Evolutionary conservation across 2,113 vertebrate species (phyloP).

Genomic region (Actinemys pallida): DNA sequence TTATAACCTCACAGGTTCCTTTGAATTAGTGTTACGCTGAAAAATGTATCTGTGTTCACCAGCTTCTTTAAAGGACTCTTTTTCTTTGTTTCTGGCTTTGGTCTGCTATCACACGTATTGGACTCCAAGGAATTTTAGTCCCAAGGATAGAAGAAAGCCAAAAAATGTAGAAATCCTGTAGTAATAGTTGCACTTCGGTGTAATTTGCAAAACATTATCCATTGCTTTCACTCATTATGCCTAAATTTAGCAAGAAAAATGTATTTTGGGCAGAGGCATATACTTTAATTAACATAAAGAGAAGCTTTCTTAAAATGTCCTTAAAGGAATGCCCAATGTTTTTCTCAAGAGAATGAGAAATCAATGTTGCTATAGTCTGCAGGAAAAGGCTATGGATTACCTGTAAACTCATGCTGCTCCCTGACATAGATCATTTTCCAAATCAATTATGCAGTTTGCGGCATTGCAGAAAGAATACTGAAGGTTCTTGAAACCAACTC

Average conservation of each 20-base stretch:
- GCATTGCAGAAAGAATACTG: neutral
- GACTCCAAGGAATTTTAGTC: neutral
- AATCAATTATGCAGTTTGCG: neutral
- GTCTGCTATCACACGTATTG: neutral
- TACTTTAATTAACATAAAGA: neutral
- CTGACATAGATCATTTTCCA: neutral
- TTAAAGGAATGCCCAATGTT: neutral
- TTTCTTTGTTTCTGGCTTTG: neutral
- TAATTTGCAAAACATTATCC: neutral
- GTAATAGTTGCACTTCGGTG: neutral
- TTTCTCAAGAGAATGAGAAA: neutral
- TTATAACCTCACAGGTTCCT: neutral
- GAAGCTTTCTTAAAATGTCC: neutral
- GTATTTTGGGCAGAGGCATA: accelerated
- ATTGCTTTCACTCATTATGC: neutral
- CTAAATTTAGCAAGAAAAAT: neutral
- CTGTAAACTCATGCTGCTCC: neutral
- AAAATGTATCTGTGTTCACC: neutral
- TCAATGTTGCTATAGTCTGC: neutral
- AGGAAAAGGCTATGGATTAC: neutral
- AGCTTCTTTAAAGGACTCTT: neutral
- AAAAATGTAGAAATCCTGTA: neutral
- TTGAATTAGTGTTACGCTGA: neutral
- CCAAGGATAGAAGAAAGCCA: neutral
- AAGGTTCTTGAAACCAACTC: neutral